Conservation (phyloP, 1,140 invertebrate genomes). For the Drosophila punjabiensis region DNA sequence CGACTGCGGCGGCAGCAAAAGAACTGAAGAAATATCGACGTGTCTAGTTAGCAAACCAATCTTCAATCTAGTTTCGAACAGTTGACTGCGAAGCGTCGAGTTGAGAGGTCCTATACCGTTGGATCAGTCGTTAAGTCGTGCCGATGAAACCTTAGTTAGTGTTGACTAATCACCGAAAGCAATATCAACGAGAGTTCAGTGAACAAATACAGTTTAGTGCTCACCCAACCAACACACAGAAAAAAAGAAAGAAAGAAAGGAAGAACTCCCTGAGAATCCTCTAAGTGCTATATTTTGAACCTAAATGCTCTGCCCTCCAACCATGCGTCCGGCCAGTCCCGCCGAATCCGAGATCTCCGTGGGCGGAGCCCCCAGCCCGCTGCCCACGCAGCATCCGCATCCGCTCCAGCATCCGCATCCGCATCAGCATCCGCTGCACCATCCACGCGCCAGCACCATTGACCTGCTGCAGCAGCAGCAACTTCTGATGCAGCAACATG, state of each 20-base stretch:
- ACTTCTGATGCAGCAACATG: conserved; percentile 86
- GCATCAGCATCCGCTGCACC: conserved; percentile 53
- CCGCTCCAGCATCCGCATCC: conserved; percentile 25
- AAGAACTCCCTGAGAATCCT: conserved; percentile 10
- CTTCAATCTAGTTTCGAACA: conserved; percentile 85
- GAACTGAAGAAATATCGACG: conserved; percentile 85
- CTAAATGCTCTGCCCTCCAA: conserved; percentile 85
- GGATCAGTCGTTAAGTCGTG: conserved; percentile 63
- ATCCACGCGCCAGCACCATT: conserved; percentile 66
- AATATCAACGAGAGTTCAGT: conserved; percentile 16
- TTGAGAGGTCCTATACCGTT: conserved; percentile 80
- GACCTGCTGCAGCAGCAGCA: conserved; percentile 80
- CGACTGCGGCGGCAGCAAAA: conserved; percentile 67
- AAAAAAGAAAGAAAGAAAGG: neutral
- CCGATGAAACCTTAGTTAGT: conserved; percentile 29
- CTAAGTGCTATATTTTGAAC: conserved; percentile 18
- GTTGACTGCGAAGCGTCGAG: conserved; percentile 84
- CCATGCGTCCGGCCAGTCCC: conserved; percentile 86
- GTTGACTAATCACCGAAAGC: conserved; percentile 27
- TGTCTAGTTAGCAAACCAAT: conserved; percentile 85
- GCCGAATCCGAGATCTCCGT: conserved; percentile 89
- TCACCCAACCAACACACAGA: neutral
- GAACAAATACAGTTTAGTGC: conserved; percentile 44
- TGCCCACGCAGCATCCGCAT: conserved; percentile 78
- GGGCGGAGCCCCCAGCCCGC: conserved; percentile 90